Conservation (phyloP, 2,888 invertebrate species). For the Drosophila suboccidentalis region DNA sequence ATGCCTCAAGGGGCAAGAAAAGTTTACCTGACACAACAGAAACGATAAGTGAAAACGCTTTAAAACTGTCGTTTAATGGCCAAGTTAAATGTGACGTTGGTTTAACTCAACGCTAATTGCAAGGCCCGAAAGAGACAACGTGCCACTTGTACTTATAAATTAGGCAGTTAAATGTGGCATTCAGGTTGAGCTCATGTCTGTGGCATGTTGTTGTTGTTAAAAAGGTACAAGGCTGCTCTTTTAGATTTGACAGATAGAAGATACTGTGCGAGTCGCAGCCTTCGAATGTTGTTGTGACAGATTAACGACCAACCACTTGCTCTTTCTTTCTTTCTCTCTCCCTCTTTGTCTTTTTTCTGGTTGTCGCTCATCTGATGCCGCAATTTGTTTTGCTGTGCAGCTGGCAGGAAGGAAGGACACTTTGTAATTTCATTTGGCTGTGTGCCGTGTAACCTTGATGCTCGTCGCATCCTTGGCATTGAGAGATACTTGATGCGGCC, state of each 20-base stretch:
- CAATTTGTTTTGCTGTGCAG: conserved; percentile 55
- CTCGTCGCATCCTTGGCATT: conserved; percentile 41
- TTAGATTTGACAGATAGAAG: conserved; percentile 36
- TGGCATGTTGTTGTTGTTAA: neutral
- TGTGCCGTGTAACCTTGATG: conserved; percentile 45
- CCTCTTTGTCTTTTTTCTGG: conserved; percentile 1
- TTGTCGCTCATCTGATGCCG: conserved; percentile 35
- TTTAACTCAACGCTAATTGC: conserved; percentile 40
- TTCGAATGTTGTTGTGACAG: conserved; percentile 45
- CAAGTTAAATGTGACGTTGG: conserved; percentile 1
- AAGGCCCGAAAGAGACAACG: conserved; percentile 24
- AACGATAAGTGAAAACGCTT: conserved; percentile 50
- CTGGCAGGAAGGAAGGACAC: conserved; percentile 55
- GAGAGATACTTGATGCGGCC: conserved; percentile 17
- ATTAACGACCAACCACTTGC: conserved; percentile 43
- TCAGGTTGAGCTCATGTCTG: conserved; percentile 19
- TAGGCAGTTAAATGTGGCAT: conserved; percentile 53
- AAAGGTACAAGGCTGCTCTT: conserved; percentile 13
- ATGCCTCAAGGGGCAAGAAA: neutral
- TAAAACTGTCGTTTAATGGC: conserved; percentile 20
- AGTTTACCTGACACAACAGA: conserved; percentile 13
- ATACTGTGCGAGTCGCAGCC: conserved; percentile 26
- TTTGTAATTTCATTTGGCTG: conserved; percentile 67
- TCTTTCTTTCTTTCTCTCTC: neutral
- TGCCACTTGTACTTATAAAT: conserved; percentile 49